phyloP scores from a whole-genome alignment of 1,140 invertebrate genomes.

The Macrobrachium nipponense region DNA sequence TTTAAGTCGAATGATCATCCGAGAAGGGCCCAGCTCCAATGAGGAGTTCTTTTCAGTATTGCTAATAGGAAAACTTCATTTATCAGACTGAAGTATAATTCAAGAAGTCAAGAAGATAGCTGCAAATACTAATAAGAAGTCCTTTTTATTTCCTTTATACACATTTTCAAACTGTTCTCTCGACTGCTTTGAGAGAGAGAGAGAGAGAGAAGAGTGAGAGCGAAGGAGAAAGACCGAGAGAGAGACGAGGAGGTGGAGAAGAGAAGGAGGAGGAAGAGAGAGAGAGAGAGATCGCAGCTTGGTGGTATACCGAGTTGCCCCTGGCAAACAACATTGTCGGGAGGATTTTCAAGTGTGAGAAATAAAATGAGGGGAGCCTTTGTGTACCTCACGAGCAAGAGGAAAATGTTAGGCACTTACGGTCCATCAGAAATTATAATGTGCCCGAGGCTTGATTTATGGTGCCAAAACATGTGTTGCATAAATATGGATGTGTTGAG shows the following conservation, averaged over 20 bases:
- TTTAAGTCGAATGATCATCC: too few species aligned
- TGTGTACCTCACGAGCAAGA: background rate
- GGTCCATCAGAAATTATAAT: constrained; percentile 63
- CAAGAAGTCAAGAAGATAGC: too few species aligned
- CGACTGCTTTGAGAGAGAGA: background rate
- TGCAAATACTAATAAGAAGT: too few species aligned
- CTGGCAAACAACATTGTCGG: too few species aligned
- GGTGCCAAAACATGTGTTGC: constrained; percentile 56
- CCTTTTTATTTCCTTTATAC: too few species aligned
- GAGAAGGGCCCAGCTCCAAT: too few species aligned
- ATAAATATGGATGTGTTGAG: constrained; percentile 60
- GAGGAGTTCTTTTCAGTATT: too few species aligned
- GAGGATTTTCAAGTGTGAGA: too few species aligned
- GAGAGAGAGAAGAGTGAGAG: constrained; percentile 30
- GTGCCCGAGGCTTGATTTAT: constrained; percentile 39
- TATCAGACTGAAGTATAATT: too few species aligned
- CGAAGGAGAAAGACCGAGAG: constrained; percentile 24
- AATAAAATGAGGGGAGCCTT: background rate
- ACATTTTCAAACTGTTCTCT: too few species aligned
- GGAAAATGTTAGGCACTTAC: constrained; percentile 36
- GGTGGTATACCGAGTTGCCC: too few species aligned
- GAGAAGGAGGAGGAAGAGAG: constrained; percentile 17
- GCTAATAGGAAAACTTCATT: too few species aligned
- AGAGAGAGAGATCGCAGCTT: constrained; percentile 12
- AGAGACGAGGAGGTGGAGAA: background rate